A percentile compares a stretch with the other conserved stretches of the same genome.
phyloP scores from a whole-genome alignment of 1,140 invertebrate genomes.

The Wiebesia pumilae region DNA sequence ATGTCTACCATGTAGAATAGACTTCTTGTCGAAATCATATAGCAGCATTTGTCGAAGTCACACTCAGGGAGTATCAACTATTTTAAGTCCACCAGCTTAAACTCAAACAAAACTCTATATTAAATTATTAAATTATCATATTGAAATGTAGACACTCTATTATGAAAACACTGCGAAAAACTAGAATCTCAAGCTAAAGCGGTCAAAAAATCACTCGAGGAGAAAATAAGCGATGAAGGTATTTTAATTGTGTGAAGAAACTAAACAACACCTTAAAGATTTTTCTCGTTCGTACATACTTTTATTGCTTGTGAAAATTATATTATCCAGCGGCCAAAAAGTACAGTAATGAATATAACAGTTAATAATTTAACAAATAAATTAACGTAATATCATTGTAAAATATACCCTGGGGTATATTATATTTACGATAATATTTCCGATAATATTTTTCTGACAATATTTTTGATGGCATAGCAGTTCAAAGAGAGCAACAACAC shows the following conservation, averaged over 20 bases:
- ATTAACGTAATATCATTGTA: conserved; percentile 30
- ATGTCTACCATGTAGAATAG: background rate
- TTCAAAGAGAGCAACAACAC: conserved; percentile 31
- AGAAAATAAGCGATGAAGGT: conserved; percentile 44
- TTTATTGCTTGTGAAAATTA: conserved; percentile 45
- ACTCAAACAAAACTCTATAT: conserved; percentile 21
- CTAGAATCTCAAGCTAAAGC: conserved; percentile 39
- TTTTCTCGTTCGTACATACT: conserved; percentile 9
- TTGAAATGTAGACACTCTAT: conserved; percentile 20
- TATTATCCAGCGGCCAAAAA: conserved; percentile 30
- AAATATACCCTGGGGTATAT: background rate
- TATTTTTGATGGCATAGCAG: background rate
- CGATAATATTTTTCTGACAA: background rate
- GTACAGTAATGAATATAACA: conserved; percentile 21
- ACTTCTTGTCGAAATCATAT: background rate
- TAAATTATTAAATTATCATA: conserved; percentile 14
- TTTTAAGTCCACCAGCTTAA: conserved; percentile 18
- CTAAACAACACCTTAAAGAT: conserved; percentile 24
- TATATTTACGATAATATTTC: conserved; percentile 17
- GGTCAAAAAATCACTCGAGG: conserved; percentile 33
- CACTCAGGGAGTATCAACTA: conserved; percentile 20
- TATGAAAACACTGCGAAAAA: conserved; percentile 30
- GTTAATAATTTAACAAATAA: conserved; percentile 39
- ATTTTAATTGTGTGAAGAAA: conserved; percentile 23
- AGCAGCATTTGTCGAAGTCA: conserved; percentile 29